phyloP scores from a whole-genome alignment of 2,888 invertebrate genomes.

The Cecidostiba fungosa region DNA sequence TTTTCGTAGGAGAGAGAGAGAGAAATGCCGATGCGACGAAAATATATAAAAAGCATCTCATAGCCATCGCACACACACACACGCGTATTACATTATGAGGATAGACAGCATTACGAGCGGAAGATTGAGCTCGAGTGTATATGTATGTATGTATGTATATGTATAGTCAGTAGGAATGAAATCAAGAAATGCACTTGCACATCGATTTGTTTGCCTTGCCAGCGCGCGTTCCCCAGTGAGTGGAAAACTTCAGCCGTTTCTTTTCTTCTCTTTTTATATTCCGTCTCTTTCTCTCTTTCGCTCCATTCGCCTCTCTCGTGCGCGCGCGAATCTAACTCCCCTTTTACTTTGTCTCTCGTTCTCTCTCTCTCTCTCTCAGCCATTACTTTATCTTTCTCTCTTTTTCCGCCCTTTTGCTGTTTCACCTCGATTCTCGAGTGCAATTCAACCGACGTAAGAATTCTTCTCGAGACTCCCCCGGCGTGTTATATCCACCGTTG shows the following conservation, averaged over 20 bases:
- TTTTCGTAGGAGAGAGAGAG: neutral
- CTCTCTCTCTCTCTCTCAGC: neutral
- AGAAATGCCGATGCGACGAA: neutral
- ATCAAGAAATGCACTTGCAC: conserved; percentile 73
- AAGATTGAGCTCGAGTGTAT: conserved; percentile 48
- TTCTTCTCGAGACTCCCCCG: conserved; percentile 68
- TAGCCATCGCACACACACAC: no score
- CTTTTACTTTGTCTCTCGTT: conserved; percentile 44
- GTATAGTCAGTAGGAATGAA: conserved; percentile 64
- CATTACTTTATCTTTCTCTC: conserved; percentile 54
- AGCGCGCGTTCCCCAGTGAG: conserved; percentile 55
- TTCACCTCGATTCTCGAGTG: conserved; percentile 66
- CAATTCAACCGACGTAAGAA: conserved; percentile 72
- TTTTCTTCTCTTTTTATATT: conserved; percentile 49
- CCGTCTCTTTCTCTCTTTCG: conserved; percentile 51
- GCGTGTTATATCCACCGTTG: conserved; percentile 34
- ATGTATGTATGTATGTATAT: conserved; percentile 26
- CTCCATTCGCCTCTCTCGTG: neutral
- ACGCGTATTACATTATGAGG: conserved; percentile 11
- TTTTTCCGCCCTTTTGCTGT: conserved; percentile 60
- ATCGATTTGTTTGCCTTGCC: conserved; percentile 75
- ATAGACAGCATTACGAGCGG: conserved; percentile 31
- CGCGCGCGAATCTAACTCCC: neutral
- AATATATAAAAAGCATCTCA: neutral
- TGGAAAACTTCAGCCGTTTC: conserved; percentile 55